phyloP scores from a whole-genome alignment of 2,797 vertebrate genomes.

The Ptychadena robeensis region DNA sequence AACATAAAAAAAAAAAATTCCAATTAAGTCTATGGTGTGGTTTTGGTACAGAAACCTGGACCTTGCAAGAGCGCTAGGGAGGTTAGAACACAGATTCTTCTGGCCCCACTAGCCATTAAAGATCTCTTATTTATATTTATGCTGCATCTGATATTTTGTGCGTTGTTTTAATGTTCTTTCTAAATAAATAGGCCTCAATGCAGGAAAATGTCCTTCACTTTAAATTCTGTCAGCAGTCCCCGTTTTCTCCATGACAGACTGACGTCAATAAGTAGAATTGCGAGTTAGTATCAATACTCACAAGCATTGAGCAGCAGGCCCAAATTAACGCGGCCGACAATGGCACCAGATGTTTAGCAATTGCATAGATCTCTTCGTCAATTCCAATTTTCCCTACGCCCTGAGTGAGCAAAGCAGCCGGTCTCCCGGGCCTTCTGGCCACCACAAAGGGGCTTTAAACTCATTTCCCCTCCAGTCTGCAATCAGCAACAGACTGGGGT shows the following conservation, averaged over 20 bases:
- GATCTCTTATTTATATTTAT: no score
- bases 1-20: no score
- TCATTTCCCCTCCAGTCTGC: conserved; percentile 5
- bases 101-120: no score
- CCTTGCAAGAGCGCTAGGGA: no score
- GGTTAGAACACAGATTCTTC: no score
- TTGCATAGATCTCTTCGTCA: conserved; percentile 46
- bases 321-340: conserved; percentile 7
- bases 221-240: neutral
- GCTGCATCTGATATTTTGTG: no score
- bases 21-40: no score
- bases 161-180: no score
- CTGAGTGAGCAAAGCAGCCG: conserved; percentile 38
- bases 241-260: neutral
- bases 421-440: conserved; percentile 38
- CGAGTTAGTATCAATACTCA: conserved; percentile 12
- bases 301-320: neutral
- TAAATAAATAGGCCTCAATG: no score
- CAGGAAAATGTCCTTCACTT: no score
- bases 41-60: no score
- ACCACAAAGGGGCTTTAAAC: conserved; percentile 19
- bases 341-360: conserved; percentile 44
- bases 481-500: conserved; percentile 19
- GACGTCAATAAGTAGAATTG: neutral
- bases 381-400: conserved; percentile 33